These are phyloP conservation scores for Trogon melanurus DNA, from an alignment of 2,113 vertebrate species.

Conservation along the genomic window DNA sequence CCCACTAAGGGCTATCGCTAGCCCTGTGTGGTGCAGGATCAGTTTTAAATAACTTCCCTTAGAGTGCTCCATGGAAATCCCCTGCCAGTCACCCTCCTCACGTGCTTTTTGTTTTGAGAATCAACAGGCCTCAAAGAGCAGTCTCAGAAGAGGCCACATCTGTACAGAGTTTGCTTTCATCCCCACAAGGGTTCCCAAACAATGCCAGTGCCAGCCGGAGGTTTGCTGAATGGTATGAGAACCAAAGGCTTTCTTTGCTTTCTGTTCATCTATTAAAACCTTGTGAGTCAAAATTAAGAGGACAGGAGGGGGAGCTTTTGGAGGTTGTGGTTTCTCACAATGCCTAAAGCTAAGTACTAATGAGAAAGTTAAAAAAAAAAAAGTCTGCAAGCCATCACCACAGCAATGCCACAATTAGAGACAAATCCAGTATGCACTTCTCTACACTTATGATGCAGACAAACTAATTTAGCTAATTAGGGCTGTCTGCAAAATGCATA, in stretches of 20 bases:
- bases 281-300: constrained; percentile 25
- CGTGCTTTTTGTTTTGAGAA: constrained; percentile 53
- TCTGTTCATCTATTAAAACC: constrained; percentile 53
- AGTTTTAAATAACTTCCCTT: constrained; percentile 36
- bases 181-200: constrained; percentile 55
- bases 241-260: constrained; percentile 60
- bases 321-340: constrained; percentile 53
- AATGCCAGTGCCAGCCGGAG: constrained; percentile 50
- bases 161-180: constrained; percentile 64
- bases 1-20: neutral
- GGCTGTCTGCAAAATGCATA: constrained; percentile 18
- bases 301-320: constrained; percentile 28
- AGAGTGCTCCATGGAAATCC: neutral
- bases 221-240: constrained; percentile 59
- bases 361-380: constrained; percentile 38
- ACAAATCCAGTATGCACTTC: neutral
- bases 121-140: constrained; percentile 32
- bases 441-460: constrained; percentile 49
- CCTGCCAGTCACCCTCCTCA: constrained; percentile 36
- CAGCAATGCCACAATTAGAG: constrained; percentile 43
- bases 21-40: neutral
- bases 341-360: constrained; percentile 52
- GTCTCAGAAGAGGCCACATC: constrained; percentile 59
- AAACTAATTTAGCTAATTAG: constrained; percentile 42
- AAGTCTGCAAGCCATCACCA: constrained; percentile 33